Conservation (phyloP, 2,797 vertebrate genomes). For the Pantherophis vulpinus region DNA sequence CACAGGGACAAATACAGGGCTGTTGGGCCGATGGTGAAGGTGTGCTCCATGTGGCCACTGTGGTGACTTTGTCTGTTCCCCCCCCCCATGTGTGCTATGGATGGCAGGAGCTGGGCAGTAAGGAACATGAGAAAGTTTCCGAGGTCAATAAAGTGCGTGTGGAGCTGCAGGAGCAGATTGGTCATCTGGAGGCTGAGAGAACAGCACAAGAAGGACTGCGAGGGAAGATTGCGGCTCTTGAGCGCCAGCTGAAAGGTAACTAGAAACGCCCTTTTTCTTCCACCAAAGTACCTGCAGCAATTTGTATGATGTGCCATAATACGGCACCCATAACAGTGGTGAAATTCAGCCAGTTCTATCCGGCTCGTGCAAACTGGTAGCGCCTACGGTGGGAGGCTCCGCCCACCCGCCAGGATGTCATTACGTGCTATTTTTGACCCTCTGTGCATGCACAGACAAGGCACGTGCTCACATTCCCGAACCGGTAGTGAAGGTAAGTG, state of each 20-base stretch:
- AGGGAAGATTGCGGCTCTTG: constrained; percentile 86
- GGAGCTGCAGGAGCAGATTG: constrained; percentile 90
- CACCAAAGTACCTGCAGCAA: background rate
- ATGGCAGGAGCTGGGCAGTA: constrained; percentile 81
- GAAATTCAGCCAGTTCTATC: too few relatives aligned
- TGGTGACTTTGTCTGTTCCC: too few relatives aligned
- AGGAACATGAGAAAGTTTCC: constrained; percentile 86
- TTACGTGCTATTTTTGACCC: too few relatives aligned
- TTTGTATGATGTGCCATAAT: background rate
- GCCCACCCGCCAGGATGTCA: too few relatives aligned
- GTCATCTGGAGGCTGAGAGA: constrained; percentile 85
- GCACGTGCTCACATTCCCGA: too few relatives aligned
- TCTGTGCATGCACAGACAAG: too few relatives aligned
- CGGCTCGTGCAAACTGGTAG: too few relatives aligned
- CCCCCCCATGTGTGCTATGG: background rate
- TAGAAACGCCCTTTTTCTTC: background rate
- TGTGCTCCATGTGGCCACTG: background rate
- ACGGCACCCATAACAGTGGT: background rate
- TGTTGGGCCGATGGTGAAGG: background rate
- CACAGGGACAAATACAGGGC: background rate
- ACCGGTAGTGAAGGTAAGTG: too few relatives aligned
- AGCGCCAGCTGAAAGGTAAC: constrained; percentile 89
- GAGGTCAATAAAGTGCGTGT: constrained; percentile 83
- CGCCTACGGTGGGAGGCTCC: too few relatives aligned
- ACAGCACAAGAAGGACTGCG: constrained; percentile 78